phyloP scores from a whole-genome alignment of 2,113 vertebrate species.

The Phaethornis superciliosus region DNA sequence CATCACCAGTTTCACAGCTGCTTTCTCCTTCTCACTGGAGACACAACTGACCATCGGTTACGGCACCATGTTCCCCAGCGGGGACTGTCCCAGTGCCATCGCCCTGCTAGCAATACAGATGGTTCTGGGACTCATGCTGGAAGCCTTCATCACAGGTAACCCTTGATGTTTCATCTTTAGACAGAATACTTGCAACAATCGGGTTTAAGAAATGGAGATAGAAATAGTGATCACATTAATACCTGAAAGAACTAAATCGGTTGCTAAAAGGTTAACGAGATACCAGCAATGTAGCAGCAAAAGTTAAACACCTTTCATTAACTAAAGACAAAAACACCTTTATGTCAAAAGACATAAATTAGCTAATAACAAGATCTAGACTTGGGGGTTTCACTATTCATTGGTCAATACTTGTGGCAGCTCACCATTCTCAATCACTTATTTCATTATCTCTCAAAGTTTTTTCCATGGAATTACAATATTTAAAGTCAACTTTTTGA shows the following conservation, averaged over 20 bases:
- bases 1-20: slow-evolving; percentile 94
- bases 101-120: slow-evolving; percentile 95
- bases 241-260: background rate
- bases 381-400: background rate
- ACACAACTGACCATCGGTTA: slow-evolving; percentile 98
- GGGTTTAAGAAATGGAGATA: background rate
- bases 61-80: slow-evolving; percentile 96
- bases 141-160: slow-evolving; percentile 98
- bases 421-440: background rate
- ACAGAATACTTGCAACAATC: background rate
- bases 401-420: background rate
- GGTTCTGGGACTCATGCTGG: slow-evolving; percentile 96
- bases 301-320: background rate
- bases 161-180: background rate
- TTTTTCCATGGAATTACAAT: background rate
- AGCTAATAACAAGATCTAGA: background rate
- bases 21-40: slow-evolving; percentile 97
- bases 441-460: background rate
- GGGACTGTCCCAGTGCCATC: slow-evolving; percentile 93
- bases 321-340: background rate
- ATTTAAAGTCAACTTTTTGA: background rate
- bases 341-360: background rate
- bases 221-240: background rate
- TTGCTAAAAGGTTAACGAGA: background rate
- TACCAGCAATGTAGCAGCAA: background rate